phyloP scores from a whole-genome alignment of 2,113 vertebrate species.

The Pandion haliaetus region DNA sequence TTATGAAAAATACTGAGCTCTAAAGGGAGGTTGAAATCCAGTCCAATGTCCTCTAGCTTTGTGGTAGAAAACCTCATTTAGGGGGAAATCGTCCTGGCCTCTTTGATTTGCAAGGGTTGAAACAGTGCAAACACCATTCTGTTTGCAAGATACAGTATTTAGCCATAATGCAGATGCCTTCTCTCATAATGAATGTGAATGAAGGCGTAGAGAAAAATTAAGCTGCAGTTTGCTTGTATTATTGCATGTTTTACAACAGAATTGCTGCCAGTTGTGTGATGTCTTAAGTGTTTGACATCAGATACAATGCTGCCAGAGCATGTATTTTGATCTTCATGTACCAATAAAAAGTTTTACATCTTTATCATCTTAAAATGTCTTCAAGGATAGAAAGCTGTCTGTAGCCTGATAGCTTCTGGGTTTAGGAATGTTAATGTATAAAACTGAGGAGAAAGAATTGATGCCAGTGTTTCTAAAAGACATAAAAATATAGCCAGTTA shows the following conservation, averaged over 20 bases:
- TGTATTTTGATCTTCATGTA: neutral
- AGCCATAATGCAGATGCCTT: slow-evolving; percentile 41
- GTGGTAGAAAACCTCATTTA: neutral
- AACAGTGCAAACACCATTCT: neutral
- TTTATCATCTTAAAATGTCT: neutral
- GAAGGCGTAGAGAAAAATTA: neutral
- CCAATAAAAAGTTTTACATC: neutral
- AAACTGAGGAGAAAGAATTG: neutral
- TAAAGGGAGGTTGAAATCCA: neutral
- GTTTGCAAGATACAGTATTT: neutral
- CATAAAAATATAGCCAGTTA: neutral
- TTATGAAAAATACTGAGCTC: neutral
- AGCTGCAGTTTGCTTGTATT: neutral
- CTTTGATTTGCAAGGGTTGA: neutral
- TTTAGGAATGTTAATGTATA: neutral
- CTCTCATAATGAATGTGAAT: neutral
- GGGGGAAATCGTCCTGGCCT: neutral
- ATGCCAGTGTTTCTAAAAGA: neutral
- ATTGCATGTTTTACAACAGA: neutral
- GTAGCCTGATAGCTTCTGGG: neutral
- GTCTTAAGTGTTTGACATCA: neutral
- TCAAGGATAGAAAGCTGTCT: neutral
- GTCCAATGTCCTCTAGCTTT: neutral
- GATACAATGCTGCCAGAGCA: rapidly evolving
- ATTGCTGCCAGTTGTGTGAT: slow-evolving; percentile 3